Base-by-base conservation (phyloP, 2,797 vertebrate genomes). In the Crocidura indochinensis region DNA sequence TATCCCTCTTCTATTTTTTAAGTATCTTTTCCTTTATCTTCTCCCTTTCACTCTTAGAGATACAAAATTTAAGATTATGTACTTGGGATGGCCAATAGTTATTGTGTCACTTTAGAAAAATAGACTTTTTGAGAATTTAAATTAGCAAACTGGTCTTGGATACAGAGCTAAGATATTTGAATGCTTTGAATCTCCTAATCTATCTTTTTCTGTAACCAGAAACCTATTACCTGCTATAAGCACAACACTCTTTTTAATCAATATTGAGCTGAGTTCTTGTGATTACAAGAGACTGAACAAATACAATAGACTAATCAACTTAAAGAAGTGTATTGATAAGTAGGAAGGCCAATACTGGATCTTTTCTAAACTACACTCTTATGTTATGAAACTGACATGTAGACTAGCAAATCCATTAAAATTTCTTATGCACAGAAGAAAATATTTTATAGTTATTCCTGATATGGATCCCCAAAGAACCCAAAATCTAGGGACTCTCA, bases 351-450 rank as follows among this genome's bases (percentile, higher is more conserved):
- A 74, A n/a, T 60, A n/a, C 67, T 56, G 17, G 22, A 26, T 15
- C n/a, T 53, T 31, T 46, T 65, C 53, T 82, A 77, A 56, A 67
- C 31, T 51, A 46, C 53, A n/a, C 24, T 46, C 22, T 86, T 44
- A 29, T 65, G 82, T 17, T 47, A 49, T 19, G 44, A 74, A 38
- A 83, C 1, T 27, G 38, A 27, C 17, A 51, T 11, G 8, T 49
- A 82, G 47, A 83, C n/a, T 67, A 62, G 78, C 73, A 73, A 29
- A 27, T 31, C 56, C 6, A 8, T 83, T 73, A 90, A 78, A 60
- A 74, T 84, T 19, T 51, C 17, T 1, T 6, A 24, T 27, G 49
- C 60, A 79, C 78, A 84, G 68, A 20, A 91, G 29, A 73, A 80
- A 64, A 29, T 47, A 51, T 17, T 83, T 22, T 47, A 73, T 11